Evolutionary conservation across 2,797 vertebrate genomes (phyloP).

Genomic region (Aselliscus stoliczkanus): DNA sequence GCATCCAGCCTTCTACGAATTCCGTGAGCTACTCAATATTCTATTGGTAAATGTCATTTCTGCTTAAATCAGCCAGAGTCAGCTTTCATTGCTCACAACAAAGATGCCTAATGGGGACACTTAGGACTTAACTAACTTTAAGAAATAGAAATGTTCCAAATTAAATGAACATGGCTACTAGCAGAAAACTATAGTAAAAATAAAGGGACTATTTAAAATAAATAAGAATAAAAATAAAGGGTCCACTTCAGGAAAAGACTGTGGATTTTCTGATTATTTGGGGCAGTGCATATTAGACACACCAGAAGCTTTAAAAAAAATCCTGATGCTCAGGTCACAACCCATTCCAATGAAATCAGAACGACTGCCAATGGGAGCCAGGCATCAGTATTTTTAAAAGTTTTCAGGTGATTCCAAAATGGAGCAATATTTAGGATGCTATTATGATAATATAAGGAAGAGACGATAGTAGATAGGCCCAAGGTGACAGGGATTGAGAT

Average conservation of each 20-base stretch:
- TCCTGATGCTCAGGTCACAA: neutral
- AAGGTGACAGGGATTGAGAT: neutral
- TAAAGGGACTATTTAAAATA: neutral
- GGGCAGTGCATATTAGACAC: neutral
- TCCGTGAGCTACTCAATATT: neutral
- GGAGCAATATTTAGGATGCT: neutral
- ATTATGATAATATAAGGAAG: neutral
- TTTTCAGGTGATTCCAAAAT: neutral
- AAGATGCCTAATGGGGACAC: neutral
- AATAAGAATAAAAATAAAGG: neutral
- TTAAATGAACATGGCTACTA: neutral
- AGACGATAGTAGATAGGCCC: neutral
- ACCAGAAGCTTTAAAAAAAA: neutral
- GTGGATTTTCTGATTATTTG: conserved; percentile 1
- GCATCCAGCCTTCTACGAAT: neutral
- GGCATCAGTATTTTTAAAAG: neutral
- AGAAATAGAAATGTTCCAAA: neutral
- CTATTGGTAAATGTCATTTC: neutral
- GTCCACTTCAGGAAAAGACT: neutral
- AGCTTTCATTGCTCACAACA: neutral
- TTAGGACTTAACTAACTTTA: neutral
- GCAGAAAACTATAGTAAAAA: neutral
- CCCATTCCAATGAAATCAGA: neutral
- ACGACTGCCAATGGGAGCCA: neutral
- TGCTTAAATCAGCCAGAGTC: neutral